These are phyloP conservation scores for Albula glossodonta DNA, from an alignment of 2,113 vertebrate species.

Conservation along the genomic window DNA sequence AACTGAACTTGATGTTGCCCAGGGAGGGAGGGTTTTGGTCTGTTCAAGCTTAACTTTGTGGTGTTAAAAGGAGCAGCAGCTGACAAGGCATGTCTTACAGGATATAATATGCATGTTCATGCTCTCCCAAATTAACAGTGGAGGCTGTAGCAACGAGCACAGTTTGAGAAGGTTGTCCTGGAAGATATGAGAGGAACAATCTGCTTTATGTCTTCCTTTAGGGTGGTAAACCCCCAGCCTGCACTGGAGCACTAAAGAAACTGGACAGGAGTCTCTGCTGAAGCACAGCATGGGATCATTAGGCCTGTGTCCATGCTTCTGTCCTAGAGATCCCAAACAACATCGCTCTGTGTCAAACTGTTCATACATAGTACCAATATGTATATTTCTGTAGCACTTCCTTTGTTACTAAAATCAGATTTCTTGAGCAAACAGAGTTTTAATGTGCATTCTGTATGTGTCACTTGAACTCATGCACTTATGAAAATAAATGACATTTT, in stretches of 20 bases:
- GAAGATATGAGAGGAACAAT: background rate
- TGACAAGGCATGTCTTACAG: too few relatives aligned
- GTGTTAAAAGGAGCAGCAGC: too few relatives aligned
- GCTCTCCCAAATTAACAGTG: too few relatives aligned
- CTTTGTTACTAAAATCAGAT: background rate
- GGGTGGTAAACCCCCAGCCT: slow-evolving; percentile 68
- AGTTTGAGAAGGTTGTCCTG: background rate
- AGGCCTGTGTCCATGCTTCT: background rate
- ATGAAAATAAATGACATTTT: background rate
- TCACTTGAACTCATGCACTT: background rate
- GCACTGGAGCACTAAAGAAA: slow-evolving; percentile 39
- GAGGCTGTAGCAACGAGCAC: too few relatives aligned
- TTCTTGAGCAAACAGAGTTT: background rate
- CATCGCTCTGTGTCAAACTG: background rate
- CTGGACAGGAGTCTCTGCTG: slow-evolving; percentile 50
- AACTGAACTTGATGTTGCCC: too few relatives aligned
- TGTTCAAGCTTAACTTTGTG: too few relatives aligned
- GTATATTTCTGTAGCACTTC: background rate
- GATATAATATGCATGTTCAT: too few relatives aligned
- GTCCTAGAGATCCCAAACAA: too few relatives aligned
- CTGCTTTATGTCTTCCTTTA: slow-evolving; percentile 42
- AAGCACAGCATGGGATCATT: background rate
- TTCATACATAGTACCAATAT: background rate
- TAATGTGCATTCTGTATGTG: background rate
- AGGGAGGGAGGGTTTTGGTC: too few relatives aligned